Percentiles rank a stretch among this genome's conserved stretches.
Conservation (phyloP, 1,140 invertebrate genomes). For the Probaryconus sp. region DNA sequence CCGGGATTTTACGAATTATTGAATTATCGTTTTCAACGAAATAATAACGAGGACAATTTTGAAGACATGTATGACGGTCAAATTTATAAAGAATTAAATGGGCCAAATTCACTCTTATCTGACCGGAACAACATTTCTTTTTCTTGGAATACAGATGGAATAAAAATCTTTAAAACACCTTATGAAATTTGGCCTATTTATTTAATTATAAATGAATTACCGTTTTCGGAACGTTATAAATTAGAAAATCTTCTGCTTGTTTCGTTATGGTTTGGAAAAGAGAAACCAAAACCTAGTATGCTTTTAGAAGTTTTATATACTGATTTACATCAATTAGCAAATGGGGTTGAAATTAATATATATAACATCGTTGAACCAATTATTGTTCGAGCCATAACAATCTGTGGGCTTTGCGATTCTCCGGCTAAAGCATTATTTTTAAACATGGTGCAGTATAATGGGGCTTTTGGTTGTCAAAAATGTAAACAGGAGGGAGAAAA, state of each 20-base stretch:
- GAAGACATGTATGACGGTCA: slow-evolving; percentile 25
- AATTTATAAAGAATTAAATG: slow-evolving; percentile 22
- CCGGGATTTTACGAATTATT: slow-evolving; percentile 30
- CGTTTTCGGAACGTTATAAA: slow-evolving; percentile 10
- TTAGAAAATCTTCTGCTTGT: slow-evolving; percentile 22
- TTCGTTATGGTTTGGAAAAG: slow-evolving; percentile 14
- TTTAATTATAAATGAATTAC: slow-evolving; percentile 30
- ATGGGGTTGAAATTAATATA: background rate
- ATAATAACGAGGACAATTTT: slow-evolving; percentile 1
- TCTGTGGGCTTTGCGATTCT: slow-evolving; percentile 26
- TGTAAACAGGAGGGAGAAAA: background rate
- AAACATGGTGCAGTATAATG: slow-evolving; percentile 3
- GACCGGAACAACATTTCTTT: slow-evolving; percentile 12
- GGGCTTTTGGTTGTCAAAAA: background rate
- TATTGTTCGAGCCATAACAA: slow-evolving; percentile 13
- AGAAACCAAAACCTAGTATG: slow-evolving; percentile 18
- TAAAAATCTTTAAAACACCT: slow-evolving; percentile 4
- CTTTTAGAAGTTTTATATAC: background rate
- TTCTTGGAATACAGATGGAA: slow-evolving; percentile 11
- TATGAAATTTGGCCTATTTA: slow-evolving; percentile 32
- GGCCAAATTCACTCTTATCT: background rate
- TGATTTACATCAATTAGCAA: background rate
- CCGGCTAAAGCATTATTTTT: slow-evolving; percentile 34
- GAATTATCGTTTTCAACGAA: slow-evolving; percentile 18
- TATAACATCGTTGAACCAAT: background rate